Evolutionary conservation across 2,797 vertebrate species (phyloP).

Genomic region (Gymnodraco acuticeps): DNA sequence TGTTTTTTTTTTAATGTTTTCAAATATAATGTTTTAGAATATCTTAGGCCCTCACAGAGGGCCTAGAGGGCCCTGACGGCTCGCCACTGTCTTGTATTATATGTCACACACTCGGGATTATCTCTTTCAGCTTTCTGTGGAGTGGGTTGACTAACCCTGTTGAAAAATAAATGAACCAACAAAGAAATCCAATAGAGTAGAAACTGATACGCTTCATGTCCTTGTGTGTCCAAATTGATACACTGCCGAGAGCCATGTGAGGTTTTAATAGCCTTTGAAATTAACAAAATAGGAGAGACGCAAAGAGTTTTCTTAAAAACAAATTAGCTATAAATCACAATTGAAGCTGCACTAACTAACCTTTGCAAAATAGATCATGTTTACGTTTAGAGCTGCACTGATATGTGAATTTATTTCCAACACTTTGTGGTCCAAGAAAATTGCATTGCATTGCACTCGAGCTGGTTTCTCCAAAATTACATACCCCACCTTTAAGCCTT

Average conservation of each 20-base stretch:
- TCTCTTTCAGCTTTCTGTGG: conserved; percentile 3
- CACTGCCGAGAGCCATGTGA: neutral
- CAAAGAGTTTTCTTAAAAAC: neutral
- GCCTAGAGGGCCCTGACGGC: no score
- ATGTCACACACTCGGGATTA: conserved; percentile 10
- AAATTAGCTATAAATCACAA: neutral
- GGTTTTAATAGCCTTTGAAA: conserved; percentile 2
- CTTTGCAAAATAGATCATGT: neutral
- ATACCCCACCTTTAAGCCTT: no score
- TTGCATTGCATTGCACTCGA: no score
- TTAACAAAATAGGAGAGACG: neutral
- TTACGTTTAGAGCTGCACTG: no score
- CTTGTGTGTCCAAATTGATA: conserved; percentile 3
- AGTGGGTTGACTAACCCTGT: neutral
- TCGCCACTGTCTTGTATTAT: neutral
- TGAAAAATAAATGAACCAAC: conserved; percentile 20
- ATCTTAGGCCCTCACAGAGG: no score
- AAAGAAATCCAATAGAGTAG: conserved; percentile 11
- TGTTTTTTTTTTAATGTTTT: no score
- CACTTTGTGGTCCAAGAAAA: no score
- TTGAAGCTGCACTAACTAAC: neutral
- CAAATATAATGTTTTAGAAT: no score
- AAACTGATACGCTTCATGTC: conserved; percentile 6
- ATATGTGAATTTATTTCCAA: no score
- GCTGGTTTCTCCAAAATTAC: no score